phyloP scores from a whole-genome alignment of 2,113 vertebrate species.

The Buteo buteo region DNA sequence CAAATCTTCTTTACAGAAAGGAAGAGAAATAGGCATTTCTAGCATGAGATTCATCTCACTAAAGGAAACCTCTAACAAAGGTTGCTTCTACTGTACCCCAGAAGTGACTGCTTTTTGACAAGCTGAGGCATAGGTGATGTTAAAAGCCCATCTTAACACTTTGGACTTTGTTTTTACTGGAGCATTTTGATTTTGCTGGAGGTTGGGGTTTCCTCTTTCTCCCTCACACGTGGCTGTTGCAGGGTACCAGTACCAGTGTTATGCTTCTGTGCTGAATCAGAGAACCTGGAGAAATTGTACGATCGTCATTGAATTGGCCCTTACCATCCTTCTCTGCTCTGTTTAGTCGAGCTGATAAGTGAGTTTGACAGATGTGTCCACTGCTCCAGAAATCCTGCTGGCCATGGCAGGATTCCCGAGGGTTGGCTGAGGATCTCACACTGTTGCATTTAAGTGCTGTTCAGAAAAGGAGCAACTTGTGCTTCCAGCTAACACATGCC shows the following conservation, averaged over 20 bases:
- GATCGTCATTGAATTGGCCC: background rate
- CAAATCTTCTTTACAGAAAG: background rate
- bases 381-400: conserved; percentile 4
- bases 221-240: background rate
- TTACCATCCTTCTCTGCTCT: background rate
- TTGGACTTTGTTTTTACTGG: background rate
- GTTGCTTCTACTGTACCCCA: background rate
- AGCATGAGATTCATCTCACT: background rate
- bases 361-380: background rate
- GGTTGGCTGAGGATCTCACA: background rate
- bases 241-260: background rate
- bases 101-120: background rate
- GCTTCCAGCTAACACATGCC: background rate
- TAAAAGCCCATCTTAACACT: background rate
- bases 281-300: background rate
- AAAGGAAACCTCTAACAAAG: background rate
- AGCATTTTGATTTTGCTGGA: background rate
- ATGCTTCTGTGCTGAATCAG: background rate
- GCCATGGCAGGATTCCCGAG: background rate
- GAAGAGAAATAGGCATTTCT: background rate
- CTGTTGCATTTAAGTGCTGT: background rate
- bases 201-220: background rate
- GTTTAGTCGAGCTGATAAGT: background rate
- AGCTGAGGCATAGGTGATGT: background rate
- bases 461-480: background rate